Evolutionary conservation across 1,140 invertebrate genomes (phyloP).

Genomic region (Zophobas atratus): DNA sequence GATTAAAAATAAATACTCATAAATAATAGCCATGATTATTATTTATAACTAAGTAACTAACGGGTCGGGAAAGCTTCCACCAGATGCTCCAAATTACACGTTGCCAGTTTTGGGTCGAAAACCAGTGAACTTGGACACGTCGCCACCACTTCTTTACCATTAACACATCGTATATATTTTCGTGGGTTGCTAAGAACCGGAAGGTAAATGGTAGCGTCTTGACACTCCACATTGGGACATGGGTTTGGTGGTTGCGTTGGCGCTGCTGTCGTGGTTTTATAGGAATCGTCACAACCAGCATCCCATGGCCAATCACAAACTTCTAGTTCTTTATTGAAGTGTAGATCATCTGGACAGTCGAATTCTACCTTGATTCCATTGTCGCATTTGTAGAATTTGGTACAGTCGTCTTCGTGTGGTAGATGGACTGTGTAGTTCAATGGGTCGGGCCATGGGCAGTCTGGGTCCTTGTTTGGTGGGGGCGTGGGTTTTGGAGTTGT

Average conservation of each 20-base stretch:
- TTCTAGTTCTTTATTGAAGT: conserved; percentile 69
- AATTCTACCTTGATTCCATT: conserved; percentile 69
- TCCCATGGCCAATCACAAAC: conserved; percentile 53
- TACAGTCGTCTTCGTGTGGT: conserved; percentile 70
- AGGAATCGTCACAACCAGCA: conserved; percentile 13
- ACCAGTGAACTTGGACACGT: conserved; percentile 29
- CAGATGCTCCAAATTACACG: conserved; percentile 31
- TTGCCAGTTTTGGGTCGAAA: conserved; percentile 16
- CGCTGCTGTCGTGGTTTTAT: neutral
- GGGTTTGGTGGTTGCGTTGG: neutral
- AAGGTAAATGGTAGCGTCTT: conserved; percentile 31
- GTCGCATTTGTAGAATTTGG: conserved; percentile 72
- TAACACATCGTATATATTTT: conserved; percentile 24
- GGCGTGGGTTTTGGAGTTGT: neutral
- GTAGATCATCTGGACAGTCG: conserved; percentile 67
- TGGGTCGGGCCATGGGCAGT: conserved; percentile 30
- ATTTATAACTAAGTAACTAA: too few species aligned
- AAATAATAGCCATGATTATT: neutral
- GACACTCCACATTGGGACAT: conserved; percentile 8
- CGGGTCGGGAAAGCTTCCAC: neutral
- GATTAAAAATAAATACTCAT: neutral
- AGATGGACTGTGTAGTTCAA: conserved; percentile 60
- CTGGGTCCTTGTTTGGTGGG: neutral
- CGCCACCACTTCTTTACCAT: conserved; percentile 9
- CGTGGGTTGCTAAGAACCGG: conserved; percentile 10